These are phyloP conservation scores for Onychostruthus taczanowskii DNA, from an alignment of 2,113 vertebrate species.

Conservation along the genomic window DNA sequence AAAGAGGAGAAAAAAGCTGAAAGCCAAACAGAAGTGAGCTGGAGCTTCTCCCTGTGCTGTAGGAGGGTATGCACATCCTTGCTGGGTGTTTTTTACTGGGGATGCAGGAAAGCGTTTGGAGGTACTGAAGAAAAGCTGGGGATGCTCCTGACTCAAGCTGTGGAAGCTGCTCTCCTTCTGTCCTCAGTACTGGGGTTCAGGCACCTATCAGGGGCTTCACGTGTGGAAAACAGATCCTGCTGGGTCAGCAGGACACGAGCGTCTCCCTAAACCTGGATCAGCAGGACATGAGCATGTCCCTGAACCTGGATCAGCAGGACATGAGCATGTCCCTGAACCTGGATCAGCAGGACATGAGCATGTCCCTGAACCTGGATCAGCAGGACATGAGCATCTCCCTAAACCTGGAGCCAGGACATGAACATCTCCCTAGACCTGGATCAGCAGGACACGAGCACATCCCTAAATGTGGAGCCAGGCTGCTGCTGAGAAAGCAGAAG, in stretches of 20 bases:
- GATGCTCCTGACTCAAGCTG: neutral
- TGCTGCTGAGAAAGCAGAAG: neutral
- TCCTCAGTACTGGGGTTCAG: neutral
- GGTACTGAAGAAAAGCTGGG: neutral
- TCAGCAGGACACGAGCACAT: neutral
- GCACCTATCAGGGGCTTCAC: rapidly evolving
- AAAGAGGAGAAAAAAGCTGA: neutral
- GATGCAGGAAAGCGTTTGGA: neutral
- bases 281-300: neutral
- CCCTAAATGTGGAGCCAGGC: neutral
- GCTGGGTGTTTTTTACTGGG: neutral
- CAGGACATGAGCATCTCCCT: neutral
- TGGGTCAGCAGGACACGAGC: neutral
- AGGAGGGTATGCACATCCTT: neutral
- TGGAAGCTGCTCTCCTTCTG: neutral
- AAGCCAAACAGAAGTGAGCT: neutral
- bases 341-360: neutral
- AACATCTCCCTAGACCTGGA: neutral
- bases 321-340: neutral
- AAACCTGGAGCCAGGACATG: neutral
- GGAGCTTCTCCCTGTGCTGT: neutral
- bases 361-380: neutral
- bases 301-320: neutral
- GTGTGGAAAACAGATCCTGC: neutral
- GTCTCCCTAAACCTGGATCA: neutral